A percentile compares a stretch with the other conserved stretches of the same genome.
Conservation (phyloP, 2,888 invertebrate genomes). For the Drosophila prostipennis region DNA sequence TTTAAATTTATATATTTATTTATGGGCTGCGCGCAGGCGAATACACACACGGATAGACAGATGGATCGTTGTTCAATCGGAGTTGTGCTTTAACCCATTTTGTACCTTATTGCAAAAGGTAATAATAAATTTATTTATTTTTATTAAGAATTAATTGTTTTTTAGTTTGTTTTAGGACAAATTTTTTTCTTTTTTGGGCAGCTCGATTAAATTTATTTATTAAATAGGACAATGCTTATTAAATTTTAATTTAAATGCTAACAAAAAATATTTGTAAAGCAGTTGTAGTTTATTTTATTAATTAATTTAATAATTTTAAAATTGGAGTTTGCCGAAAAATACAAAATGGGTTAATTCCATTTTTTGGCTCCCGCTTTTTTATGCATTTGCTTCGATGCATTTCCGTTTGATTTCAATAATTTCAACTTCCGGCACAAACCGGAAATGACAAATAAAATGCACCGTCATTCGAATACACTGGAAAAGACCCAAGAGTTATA, state of each 20-base stretch:
- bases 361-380: conserved; percentile 52
- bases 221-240: too few relatives aligned
- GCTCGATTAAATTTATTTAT: too few relatives aligned
- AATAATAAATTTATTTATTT: too few relatives aligned
- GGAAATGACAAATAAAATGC: conserved; percentile 77
- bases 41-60: conserved; percentile 30
- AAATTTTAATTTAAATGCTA: too few relatives aligned
- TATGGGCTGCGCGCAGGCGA: conserved; percentile 60
- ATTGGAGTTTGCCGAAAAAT: background rate
- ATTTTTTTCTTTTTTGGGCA: too few relatives aligned
- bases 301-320: background rate
- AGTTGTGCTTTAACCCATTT: conserved; percentile 42
- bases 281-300: too few relatives aligned
- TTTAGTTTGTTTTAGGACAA: too few relatives aligned
- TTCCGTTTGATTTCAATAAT: conserved; percentile 76
- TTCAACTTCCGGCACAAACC: conserved; percentile 73
- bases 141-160: too few relatives aligned
- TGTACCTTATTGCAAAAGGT: background rate
- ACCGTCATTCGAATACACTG: conserved; percentile 54
- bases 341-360: conserved; percentile 30
- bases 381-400: conserved; percentile 58
- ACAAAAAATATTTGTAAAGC: too few relatives aligned
- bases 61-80: conserved; percentile 28
- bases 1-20: conserved; percentile 77
- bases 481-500: conserved; percentile 6